Evolutionary conservation across 2,888 invertebrate species (phyloP), one percentile per base, ranked within the genome.

Genomic region (Psylliodes chrysocephalus): DNA sequence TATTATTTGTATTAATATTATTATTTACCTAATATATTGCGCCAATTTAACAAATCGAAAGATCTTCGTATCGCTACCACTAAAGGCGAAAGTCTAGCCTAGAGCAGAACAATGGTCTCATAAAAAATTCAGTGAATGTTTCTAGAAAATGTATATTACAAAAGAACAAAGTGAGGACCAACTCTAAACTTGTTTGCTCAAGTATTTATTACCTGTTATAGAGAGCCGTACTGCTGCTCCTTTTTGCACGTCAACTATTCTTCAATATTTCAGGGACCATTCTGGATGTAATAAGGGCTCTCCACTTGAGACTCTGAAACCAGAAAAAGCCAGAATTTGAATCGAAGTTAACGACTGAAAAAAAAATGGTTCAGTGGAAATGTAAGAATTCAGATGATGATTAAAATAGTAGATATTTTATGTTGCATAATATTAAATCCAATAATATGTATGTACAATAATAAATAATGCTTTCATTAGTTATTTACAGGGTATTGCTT

Each of bases 151-250:
- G 46, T 49, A 49, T 44, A 49, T 40, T 42, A 51, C 52, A 59
- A 55, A 62, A 35, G 63, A 30, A 47, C 49, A 60, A 64, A 63
- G 51, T 52, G 42, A 62, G 63, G 47, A 61, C 49, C 42, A 57
- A 59, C 17, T 66, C 40, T 40, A 59, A 54, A 55, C 56, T 54
- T 64, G 60, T 66, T 66, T 60, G 33, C 61, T 62, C 38, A 56
- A 66, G 60, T 66, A 64, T 68, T 63, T 64, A 64, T 71, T 68
- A 74, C 76, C 73, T 75, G 73, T 72, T 75, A 70, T 74, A 76
- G 54, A 76, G 74, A 68, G 76, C 76, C 76, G 76, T 76, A 51
- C 72, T 75, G 73, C 64, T 72, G 71, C 71, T 72, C 69, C 62
- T 73, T 71, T 71, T 64, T 67, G 65, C 73, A 73, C 73, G 70